Evolutionary conservation across 2,888 invertebrate genomes (phyloP).

Genomic region (Cotesia congregata): DNA sequence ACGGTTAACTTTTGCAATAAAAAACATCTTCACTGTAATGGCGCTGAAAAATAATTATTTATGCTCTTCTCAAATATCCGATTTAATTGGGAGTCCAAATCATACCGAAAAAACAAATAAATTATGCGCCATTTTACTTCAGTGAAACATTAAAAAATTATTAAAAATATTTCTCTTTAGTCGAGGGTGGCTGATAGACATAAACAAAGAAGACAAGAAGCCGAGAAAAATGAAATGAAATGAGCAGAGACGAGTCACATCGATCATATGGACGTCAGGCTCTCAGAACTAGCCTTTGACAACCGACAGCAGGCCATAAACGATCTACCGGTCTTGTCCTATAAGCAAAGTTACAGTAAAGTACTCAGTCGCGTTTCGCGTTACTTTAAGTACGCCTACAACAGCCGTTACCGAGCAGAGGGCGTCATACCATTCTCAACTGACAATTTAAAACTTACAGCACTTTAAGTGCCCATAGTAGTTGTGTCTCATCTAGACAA

Average conservation of each 20-base stretch:
- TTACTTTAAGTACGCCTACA: slow-evolving; percentile 34
- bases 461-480: slow-evolving; percentile 9
- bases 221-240: neutral
- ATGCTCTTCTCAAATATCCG: neutral
- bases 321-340: slow-evolving; percentile 53
- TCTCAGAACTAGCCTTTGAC: slow-evolving; percentile 52
- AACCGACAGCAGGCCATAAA: slow-evolving; percentile 60
- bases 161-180: neutral
- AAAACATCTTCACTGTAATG: neutral
- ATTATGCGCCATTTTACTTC: neutral
- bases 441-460: slow-evolving; percentile 15
- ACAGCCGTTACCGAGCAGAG: slow-evolving; percentile 33
- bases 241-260: slow-evolving; percentile 44
- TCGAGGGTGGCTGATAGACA: no score
- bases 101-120: neutral
- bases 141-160: neutral
- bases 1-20: neutral
- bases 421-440: slow-evolving; percentile 32
- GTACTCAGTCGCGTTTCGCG: neutral
- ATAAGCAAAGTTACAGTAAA: slow-evolving; percentile 3
- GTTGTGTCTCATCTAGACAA: slow-evolving; percentile 8
- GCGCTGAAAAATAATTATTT: neutral
- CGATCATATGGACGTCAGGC: slow-evolving; percentile 50
- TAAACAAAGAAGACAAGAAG: slow-evolving; percentile 3
- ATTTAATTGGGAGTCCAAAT: neutral